A percentile compares a stretch with the other conserved stretches of the same genome.
Evolutionary conservation across 1,140 invertebrate species (phyloP).

Genomic region (Spodoptera litura): DNA sequence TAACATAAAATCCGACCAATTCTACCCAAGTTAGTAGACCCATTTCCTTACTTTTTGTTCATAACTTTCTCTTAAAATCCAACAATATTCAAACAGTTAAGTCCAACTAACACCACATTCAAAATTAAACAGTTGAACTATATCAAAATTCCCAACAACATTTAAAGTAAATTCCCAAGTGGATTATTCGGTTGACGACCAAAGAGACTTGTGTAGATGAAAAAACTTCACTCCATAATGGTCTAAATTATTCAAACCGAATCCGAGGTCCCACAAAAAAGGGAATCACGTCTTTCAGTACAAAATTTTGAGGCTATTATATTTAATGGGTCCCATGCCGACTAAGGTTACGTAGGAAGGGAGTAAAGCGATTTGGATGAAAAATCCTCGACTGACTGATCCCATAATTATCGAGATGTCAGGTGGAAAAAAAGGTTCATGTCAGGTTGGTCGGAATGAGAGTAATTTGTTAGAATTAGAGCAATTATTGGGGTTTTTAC

Average conservation of each 20-base stretch:
- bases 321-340: neutral
- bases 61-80: too few species aligned
- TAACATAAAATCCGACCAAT: too few species aligned
- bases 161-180: too few species aligned
- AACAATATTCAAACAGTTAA: too few species aligned
- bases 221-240: neutral
- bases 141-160: too few species aligned
- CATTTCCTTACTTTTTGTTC: too few species aligned
- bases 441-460: neutral
- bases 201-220: too few species aligned
- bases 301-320: neutral
- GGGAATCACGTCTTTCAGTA: neutral
- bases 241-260: slow-evolving; percentile 12
- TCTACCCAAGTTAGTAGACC: too few species aligned
- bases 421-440: slow-evolving; percentile 1
- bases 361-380: slow-evolving; percentile 15
- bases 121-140: too few species aligned
- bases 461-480: neutral
- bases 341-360: neutral
- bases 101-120: too few species aligned
- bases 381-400: neutral
- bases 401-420: neutral
- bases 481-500: neutral
- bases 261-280: too few species aligned
- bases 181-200: too few species aligned